Evolutionary conservation across 2,113 vertebrate genomes (phyloP), one percentile per base, ranked within the genome.

Genomic region (Strix uralensis): DNA sequence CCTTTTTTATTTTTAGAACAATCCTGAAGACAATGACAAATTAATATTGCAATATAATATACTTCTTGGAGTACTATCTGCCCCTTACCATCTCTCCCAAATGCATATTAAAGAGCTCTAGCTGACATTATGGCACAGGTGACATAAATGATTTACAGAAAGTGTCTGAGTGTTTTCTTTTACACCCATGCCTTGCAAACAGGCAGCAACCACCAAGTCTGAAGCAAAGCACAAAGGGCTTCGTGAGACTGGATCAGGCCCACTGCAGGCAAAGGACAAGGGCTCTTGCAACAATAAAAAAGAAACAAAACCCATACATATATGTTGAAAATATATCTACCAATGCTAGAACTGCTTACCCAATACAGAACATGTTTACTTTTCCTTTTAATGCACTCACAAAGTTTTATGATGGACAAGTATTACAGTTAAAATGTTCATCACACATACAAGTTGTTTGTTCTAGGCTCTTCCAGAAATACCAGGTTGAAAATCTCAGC

Each of bases 101-200:
- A 75, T 21, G 55, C 38, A 47, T 55, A 55, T 25, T n/a, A 17
- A 89, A 86, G 54, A 81, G 58, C 13, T 87, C 7, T 42, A 7
- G 11, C 52, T 82, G 49, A 59, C 30, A 84, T 25, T 73, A 59
- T 34, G 32, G 74, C 30, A 73, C 36, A 73, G 51, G 51, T 72
- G 30, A 81, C 62, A 90, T 88, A 82, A 88, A 88, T 90, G 9
- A 77, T 94, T 93, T 86, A 95, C 27, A 63, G 81, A 52, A 74
- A 75, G 44, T 5, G 20, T 13, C 91, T 49, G 46, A 62, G 55
- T 36, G 18, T 65, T 63, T 87, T 55, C 74, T 69, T 57, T 54
- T 65, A 85, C 59, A 51, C 47, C 42, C 86, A n/a, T 54, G 42
- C 32, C 58, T 92, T 70, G 46, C 21, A 47, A 95, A 80, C 62